Evolutionary conservation across 2,888 invertebrate genomes (phyloP).

Genomic region (Tetropium fuscum): DNA sequence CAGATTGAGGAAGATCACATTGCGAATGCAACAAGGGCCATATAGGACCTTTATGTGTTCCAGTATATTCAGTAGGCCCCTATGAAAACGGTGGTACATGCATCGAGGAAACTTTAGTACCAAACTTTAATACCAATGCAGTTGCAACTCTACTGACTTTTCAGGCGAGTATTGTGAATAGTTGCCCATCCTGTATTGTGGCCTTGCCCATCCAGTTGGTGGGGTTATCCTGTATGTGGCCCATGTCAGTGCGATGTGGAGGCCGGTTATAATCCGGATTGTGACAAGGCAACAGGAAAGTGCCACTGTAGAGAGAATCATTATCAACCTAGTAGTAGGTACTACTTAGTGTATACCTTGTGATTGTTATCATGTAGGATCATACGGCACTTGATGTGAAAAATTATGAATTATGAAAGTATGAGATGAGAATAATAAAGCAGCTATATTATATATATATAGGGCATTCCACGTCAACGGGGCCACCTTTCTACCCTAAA

Average conservation of each 20-base stretch:
- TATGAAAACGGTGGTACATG: slow-evolving; percentile 85
- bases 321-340: slow-evolving; percentile 78
- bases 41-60: slow-evolving; percentile 81
- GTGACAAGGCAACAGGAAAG: slow-evolving; percentile 87
- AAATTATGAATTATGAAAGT: no score
- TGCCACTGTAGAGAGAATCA: slow-evolving; percentile 93
- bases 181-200: slow-evolving; percentile 73
- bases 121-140: slow-evolving; percentile 70
- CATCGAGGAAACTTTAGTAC: slow-evolving; percentile 68
- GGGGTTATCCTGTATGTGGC: slow-evolving; percentile 94
- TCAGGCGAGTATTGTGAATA: slow-evolving; percentile 82
- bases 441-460: no score
- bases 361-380: slow-evolving; percentile 91
- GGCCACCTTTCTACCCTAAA: no score
- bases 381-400: slow-evolving; percentile 86
- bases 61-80: slow-evolving; percentile 87
- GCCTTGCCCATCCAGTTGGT: slow-evolving; percentile 94
- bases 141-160: slow-evolving; percentile 80
- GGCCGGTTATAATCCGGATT: slow-evolving; percentile 86
- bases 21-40: slow-evolving; percentile 78
- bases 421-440: no score
- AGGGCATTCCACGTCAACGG: no score
- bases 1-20: slow-evolving; percentile 74
- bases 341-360: slow-evolving; percentile 82
- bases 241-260: slow-evolving; percentile 90